A percentile compares a stretch with the other conserved stretches of the same genome.
Conservation (phyloP, 2,797 vertebrate genomes). For the Vireo griseus region DNA sequence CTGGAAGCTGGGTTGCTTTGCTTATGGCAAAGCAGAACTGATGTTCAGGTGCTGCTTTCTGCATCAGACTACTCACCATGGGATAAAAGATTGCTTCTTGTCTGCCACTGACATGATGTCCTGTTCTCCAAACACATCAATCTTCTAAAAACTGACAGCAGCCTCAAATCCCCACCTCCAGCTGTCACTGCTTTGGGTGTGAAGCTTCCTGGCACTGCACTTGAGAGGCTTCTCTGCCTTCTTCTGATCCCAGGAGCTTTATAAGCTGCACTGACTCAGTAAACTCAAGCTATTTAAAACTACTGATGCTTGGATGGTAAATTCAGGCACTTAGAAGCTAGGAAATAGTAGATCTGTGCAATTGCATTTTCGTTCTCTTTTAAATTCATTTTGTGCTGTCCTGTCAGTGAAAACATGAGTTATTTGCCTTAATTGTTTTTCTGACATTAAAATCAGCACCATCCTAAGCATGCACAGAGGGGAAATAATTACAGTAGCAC, state of each 20-base stretch:
- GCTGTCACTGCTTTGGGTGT: conserved; percentile 20
- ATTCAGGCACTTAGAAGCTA: not conserved
- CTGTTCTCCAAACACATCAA: not conserved
- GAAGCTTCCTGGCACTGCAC: not conserved
- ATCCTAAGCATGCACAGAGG: not conserved
- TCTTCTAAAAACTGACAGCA: not conserved
- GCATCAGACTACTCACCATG: not conserved
- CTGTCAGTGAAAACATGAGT: not conserved
- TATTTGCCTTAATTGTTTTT: not conserved
- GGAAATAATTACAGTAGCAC: not conserved
- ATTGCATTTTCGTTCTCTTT: not conserved
- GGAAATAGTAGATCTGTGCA: not conserved
- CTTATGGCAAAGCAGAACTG: not conserved
- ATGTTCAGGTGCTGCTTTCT: not conserved
- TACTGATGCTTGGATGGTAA: not conserved
- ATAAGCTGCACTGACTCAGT: not conserved
- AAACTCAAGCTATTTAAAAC: not conserved
- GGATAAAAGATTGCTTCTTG: not conserved
- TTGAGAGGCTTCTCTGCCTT: not conserved
- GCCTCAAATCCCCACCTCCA: not conserved
- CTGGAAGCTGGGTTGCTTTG: not conserved
- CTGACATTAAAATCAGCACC: not conserved
- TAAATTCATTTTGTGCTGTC: not conserved
- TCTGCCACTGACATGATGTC: not conserved
- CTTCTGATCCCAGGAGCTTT: not conserved